Conservation (phyloP, 1,140 invertebrate species). For the Goniozus legneri region DNA sequence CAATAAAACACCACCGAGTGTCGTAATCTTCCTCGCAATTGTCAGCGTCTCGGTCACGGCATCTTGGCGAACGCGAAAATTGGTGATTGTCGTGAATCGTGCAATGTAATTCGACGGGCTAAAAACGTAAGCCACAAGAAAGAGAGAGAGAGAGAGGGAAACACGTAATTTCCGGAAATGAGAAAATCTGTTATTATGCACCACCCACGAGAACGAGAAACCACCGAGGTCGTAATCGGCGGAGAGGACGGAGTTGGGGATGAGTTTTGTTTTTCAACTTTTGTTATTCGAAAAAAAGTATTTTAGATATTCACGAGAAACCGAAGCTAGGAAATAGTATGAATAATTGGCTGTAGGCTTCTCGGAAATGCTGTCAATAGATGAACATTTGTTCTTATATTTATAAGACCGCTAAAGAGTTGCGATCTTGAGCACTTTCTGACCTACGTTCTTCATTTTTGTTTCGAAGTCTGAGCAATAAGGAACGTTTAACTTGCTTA, state of each 20-base stretch:
- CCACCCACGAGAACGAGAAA: slow-evolving; percentile 5
- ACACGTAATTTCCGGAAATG: slow-evolving; percentile 22
- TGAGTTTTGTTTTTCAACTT: not conserved
- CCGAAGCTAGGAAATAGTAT: slow-evolving; percentile 11
- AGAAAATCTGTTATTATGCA: slow-evolving; percentile 12
- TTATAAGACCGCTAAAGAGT: too few relatives aligned
- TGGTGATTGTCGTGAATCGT: not conserved
- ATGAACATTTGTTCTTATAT: not conserved
- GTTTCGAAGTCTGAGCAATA: too few relatives aligned
- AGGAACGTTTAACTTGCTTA: too few relatives aligned
- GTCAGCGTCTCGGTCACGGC: not conserved
- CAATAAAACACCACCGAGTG: not conserved
- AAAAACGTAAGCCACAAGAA: too few relatives aligned
- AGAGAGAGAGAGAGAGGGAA: not conserved
- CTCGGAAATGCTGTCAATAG: not conserved
- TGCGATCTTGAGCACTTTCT: too few relatives aligned
- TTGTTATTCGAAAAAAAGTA: slow-evolving; percentile 11
- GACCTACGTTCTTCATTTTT: not conserved
- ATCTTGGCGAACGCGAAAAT: not conserved
- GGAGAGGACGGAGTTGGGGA: not conserved
- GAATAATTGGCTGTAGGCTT: slow-evolving; percentile 1
- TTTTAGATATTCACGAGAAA: slow-evolving; percentile 6
- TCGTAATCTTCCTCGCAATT: not conserved
- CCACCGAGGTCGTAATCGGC: not conserved
- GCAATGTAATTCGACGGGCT: slow-evolving; percentile 1